Percentiles rank a stretch among this genome's conserved stretches.
Evolutionary conservation across 2,888 invertebrate species (phyloP).

Genomic region (Ophonus ardosiacus): DNA sequence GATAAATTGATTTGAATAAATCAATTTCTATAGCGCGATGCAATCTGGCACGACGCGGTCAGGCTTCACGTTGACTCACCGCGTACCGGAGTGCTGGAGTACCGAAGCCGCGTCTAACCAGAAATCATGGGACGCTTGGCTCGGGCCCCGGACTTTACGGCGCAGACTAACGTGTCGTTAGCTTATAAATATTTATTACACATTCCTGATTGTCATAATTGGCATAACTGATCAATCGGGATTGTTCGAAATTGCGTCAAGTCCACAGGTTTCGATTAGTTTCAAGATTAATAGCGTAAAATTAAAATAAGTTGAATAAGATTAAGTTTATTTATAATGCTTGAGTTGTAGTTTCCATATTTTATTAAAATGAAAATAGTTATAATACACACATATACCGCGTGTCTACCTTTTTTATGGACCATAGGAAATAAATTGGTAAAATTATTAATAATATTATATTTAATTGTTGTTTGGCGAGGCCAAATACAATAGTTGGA

Average conservation of each 20-base stretch:
- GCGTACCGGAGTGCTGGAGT: not conserved
- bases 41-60: not conserved
- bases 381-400: too few species aligned
- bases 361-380: too few species aligned
- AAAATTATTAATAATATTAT: too few species aligned
- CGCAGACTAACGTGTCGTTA: slow-evolving; percentile 10
- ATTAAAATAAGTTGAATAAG: not conserved
- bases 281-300: not conserved
- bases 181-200: slow-evolving; percentile 32
- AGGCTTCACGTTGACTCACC: not conserved
- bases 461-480: too few species aligned
- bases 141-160: not conserved
- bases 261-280: not conserved
- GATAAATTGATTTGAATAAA: slow-evolving; percentile 19
- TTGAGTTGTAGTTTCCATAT: too few species aligned
- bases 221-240: slow-evolving; percentile 5
- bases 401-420: too few species aligned
- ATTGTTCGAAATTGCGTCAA: not conserved
- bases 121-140: slow-evolving; percentile 5
- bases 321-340: not conserved
- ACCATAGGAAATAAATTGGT: too few species aligned
- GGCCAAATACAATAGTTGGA: too few species aligned
- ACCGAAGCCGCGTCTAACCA: not conserved
- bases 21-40: slow-evolving; percentile 2
- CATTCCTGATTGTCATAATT: slow-evolving; percentile 1